Evolutionary conservation across 2,888 invertebrate species (phyloP), one percentile per base, ranked within the genome.

Genomic region (Platycnemis pennipes): DNA sequence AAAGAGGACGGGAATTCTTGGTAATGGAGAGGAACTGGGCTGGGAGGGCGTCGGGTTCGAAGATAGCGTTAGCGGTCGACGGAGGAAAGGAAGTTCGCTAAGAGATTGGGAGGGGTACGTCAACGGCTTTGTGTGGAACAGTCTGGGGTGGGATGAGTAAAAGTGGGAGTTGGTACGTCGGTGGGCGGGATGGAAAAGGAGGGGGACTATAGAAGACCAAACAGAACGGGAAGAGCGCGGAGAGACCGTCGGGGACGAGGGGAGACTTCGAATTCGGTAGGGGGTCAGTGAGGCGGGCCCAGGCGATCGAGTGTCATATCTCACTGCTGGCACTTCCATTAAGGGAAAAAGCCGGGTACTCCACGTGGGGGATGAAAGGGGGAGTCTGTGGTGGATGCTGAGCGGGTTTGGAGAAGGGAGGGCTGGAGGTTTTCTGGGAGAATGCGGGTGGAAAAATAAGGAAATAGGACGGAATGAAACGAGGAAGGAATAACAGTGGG

Each of bases 281-380:
- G 77, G 42, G 86, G 42, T 2, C 16, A 26, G 86, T 19, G 42
- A 86, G 86, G n/a, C 42, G 19, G 42, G 5, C 42, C 26, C 13
- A n/a, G 88, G 49, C 49, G 53, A 88, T 88, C 88, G 88, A 37
- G 88, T 88, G 88, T 88, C 88, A 88, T 88, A 88, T 88, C 88
- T 88, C 88, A 53, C 53, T 37, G 88, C 49, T 88, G 88, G 88
- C 88, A 88, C 88, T 88, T 88, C 88, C 88, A 88, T 88, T 88
- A 88, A 88, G 88, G 49, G 37, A 88, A 53, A 53, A 49, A 31
- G 22, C 7, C 22, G 77, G 77, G 19, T 53, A 19, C 53, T 19
- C 53, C 19, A 8, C 26, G n/a, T 8, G 63, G 63, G 2, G 22
- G 63, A 26, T 26, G 86, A 5, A 86, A 42, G 42, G 22, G 42